Evolutionary conservation across 2,888 invertebrate genomes (phyloP), one percentile per base, ranked within the genome.

Genomic region (Chrysotoxum bicinctum): DNA sequence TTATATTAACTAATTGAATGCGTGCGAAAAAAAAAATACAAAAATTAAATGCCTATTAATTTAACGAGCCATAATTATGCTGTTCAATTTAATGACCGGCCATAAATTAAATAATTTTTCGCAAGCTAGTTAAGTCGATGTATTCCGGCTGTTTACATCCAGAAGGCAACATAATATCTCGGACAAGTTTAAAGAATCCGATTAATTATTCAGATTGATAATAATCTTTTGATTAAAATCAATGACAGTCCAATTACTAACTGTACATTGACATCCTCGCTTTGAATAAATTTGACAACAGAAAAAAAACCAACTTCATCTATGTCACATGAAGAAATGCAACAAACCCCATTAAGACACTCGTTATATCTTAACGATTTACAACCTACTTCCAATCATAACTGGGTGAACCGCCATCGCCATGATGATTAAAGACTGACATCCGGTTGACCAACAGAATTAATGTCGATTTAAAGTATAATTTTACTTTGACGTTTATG

Each of bases 371-470:
- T 62, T 26, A 66, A 72, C 50, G 50, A 66, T 60, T 43, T 19
- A 64, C 26, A 69, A 72, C 72, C 73, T 58, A 70, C 78, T 73
- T 68, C 32, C 56, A 35, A 19, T 48, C 10, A 19, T 45, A 45
- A 60, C 74, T 56, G 68, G 74, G 52, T 66, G 79, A 74, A 3
- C 32, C 68, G 9, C 35, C 35, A 45, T n/a, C n/a, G n/a, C n/a
- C n/a, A n/a, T n/a, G n/a, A n/a, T 70, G 54, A 66, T 56, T 66
- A 58, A 76, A 81, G 70, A 45, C 43, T 52, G 52, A 37, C 72
- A 45, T 82, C 82, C 82, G 82, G 72, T 40, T 60, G 82, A 68
- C 77, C 43, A 66, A 35, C 19, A 56, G 70, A 76, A 76, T 76
- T 76, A 66, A 58, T 66, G 72, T 43, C 77, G 77, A 82, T 77